These are phyloP conservation scores for Grallaria varia DNA, from an alignment of 2,113 vertebrate species.

Conservation along the genomic window DNA sequence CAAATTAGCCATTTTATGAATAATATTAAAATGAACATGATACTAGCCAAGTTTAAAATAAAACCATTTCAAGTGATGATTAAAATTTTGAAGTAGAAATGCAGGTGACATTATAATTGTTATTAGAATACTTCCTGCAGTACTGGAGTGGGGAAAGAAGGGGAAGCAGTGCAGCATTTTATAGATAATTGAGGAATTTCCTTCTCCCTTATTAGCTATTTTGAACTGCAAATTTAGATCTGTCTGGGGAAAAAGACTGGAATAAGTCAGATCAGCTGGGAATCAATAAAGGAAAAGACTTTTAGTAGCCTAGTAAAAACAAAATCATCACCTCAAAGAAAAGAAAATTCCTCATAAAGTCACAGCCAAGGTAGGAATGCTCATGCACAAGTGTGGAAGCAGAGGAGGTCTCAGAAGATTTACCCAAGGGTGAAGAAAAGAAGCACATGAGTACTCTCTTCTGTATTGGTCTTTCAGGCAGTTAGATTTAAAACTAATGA, in stretches of 20 bases:
- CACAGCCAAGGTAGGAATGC: neutral
- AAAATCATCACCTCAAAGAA: neutral
- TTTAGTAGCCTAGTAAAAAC: neutral
- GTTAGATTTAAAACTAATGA: neutral
- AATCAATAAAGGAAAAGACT: neutral
- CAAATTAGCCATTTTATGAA: neutral
- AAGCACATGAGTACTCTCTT: neutral
- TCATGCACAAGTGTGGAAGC: neutral
- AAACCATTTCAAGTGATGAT: neutral
- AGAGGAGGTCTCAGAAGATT: neutral
- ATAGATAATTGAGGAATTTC: neutral
- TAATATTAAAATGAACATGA: neutral
- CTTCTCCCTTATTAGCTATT: neutral
- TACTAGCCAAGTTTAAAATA: neutral
- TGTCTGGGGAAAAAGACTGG: neutral
- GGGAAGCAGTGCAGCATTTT: neutral
- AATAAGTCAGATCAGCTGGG: neutral
- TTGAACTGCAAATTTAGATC: conserved; percentile 15
- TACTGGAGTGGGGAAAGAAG: neutral
- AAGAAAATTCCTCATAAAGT: neutral
- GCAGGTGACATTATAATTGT: neutral
- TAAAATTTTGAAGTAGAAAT: conserved; percentile 15
- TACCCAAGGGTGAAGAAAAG: neutral
- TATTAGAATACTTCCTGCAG: neutral
- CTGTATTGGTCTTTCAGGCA: neutral